Evolutionary conservation across 2,888 invertebrate genomes (phyloP).

Genomic region (Homarus gammarus): DNA sequence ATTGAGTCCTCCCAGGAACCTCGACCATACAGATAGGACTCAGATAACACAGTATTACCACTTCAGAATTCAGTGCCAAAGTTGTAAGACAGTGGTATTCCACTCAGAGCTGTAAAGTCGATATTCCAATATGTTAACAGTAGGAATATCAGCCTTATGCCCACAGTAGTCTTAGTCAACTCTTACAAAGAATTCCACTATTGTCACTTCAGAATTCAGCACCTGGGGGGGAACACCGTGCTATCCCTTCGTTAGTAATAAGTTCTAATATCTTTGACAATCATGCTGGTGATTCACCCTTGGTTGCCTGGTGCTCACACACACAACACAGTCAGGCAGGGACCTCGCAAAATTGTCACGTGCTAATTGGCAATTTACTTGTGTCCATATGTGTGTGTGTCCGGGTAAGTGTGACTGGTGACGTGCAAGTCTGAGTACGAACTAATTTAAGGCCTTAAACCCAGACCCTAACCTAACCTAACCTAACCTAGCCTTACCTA

Average conservation of each 20-base stretch:
- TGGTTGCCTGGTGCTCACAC: background rate
- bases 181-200: constrained; percentile 27
- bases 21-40: constrained; percentile 23
- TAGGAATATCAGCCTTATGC: background rate
- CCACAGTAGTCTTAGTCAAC: background rate
- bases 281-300: constrained; percentile 6
- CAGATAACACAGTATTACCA: constrained; percentile 59
- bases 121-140: background rate
- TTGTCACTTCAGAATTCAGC: constrained; percentile 66
- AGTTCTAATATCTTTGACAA: constrained; percentile 38
- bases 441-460: too few species aligned
- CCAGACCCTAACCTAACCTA: too few species aligned
- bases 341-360: background rate
- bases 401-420: background rate
- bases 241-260: constrained; percentile 13
- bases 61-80: constrained; percentile 59
- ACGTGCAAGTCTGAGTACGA: too few species aligned
- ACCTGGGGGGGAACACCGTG: constrained; percentile 13
- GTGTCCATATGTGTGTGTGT: background rate
- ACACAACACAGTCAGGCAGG: background rate
- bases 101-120: background rate
- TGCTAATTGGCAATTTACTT: background rate
- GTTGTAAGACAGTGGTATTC: constrained; percentile 27
- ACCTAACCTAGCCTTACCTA: too few species aligned
- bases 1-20: background rate